Percentiles rank a stretch among this genome's conserved stretches.
phyloP scores from a whole-genome alignment of 2,888 invertebrate species.

The Cerastis rubricosa region DNA sequence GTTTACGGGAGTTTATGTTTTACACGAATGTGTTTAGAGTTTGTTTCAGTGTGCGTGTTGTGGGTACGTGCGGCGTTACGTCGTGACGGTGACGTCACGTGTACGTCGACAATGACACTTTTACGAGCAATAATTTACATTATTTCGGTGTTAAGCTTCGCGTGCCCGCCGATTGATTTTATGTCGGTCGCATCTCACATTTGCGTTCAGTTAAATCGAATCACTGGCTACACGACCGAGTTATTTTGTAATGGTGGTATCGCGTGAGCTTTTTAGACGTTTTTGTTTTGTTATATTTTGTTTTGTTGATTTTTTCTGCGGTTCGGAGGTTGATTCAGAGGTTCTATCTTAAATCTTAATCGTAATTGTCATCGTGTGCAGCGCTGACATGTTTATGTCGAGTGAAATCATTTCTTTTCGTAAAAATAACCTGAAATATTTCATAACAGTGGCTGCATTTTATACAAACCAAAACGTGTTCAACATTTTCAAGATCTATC shows the following conservation, averaged over 20 bases:
- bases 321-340: constrained; percentile 60
- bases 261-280: constrained; percentile 82
- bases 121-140: constrained; percentile 90
- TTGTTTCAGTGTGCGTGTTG: constrained; percentile 65
- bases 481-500: background rate
- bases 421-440: background rate
- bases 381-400: constrained; percentile 32
- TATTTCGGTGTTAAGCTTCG: constrained; percentile 89
- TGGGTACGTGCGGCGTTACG: constrained; percentile 69
- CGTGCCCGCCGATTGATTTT: constrained; percentile 90
- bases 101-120: constrained; percentile 90
- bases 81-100: constrained; percentile 85
- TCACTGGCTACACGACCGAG: constrained; percentile 86
- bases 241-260: constrained; percentile 88
- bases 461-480: background rate
- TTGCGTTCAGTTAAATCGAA: constrained; percentile 88
- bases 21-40: constrained; percentile 68
- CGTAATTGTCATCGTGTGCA: constrained; percentile 41
- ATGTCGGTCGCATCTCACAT: constrained; percentile 88
- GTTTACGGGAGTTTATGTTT: constrained; percentile 69
- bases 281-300: constrained; percentile 77
- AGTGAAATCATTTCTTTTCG: background rate
- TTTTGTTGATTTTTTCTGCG: constrained; percentile 72
- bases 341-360: constrained; percentile 52
- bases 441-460: background rate